Evolutionary conservation across 2,797 vertebrate species (phyloP).

Genomic region (Lacerta bilineata): DNA sequence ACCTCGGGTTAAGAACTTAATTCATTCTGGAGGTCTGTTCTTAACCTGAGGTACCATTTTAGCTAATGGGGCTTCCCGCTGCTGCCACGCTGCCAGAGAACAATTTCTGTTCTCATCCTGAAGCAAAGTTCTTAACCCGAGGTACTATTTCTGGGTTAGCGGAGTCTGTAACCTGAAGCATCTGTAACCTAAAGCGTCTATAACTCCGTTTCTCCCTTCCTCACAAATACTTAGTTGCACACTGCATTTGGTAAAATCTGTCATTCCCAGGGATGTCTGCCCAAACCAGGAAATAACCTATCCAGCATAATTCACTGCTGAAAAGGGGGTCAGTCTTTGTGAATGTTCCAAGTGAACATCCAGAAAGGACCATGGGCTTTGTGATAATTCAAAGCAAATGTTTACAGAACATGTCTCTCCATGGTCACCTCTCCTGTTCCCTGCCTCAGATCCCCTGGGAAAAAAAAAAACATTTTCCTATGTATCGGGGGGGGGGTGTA

Average conservation of each 20-base stretch:
- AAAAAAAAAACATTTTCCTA: neutral
- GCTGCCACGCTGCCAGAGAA: too few species aligned
- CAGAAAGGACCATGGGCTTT: constrained; percentile 17
- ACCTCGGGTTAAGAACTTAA: too few species aligned
- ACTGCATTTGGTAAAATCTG: neutral
- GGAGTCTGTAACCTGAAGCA: too few species aligned
- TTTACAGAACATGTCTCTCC: neutral
- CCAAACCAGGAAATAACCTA: neutral
- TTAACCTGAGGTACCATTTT: too few species aligned
- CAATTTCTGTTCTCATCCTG: too few species aligned
- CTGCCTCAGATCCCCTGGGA: neutral
- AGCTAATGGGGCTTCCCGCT: too few species aligned
- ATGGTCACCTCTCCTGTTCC: neutral
- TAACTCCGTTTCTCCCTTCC: neutral
- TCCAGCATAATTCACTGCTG: constrained; percentile 2
- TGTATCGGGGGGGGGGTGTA: too few species aligned
- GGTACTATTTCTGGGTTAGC: too few species aligned
- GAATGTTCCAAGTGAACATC: neutral
- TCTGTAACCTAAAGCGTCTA: too few species aligned
- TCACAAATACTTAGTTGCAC: neutral
- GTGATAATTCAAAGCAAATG: neutral
- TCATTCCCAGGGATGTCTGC: constrained; percentile 10
- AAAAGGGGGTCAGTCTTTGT: neutral
- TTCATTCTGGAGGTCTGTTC: too few species aligned
- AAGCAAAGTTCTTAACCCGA: too few species aligned